Percentiles rank a stretch among this genome's conserved stretches.
Conservation (phyloP, 2,113 vertebrate genomes). For the Oryzias celebensis region DNA sequence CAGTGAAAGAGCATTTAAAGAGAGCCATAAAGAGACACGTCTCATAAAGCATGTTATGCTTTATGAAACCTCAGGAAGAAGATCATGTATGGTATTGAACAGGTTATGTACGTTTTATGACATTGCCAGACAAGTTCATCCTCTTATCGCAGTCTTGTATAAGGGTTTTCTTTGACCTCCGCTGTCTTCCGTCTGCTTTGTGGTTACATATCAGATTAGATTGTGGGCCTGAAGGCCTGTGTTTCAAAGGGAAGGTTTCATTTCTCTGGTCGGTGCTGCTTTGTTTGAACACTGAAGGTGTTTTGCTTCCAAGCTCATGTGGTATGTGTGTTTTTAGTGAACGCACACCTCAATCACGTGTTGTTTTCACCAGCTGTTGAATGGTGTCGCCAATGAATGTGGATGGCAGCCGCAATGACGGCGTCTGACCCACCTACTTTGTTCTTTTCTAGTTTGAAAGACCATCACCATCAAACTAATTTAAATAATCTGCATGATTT, state of each 20-base stretch:
- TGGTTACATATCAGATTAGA: conserved; percentile 16
- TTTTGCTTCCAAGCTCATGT: too few species aligned
- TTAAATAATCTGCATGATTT: too few species aligned
- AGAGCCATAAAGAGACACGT: conserved; percentile 11
- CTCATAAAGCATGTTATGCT: neutral
- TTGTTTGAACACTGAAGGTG: too few species aligned
- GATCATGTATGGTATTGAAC: neutral
- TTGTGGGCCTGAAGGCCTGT: neutral
- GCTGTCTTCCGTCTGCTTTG: neutral
- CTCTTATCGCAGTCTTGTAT: conserved; percentile 3
- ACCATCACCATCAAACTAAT: too few species aligned
- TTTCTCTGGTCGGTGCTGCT: neutral
- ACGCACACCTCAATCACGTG: too few species aligned
- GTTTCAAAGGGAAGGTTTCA: conserved; percentile 1
- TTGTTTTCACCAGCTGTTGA: too few species aligned
- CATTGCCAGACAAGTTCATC: neutral
- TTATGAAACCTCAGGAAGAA: neutral
- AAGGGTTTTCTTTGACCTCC: conserved; percentile 21
- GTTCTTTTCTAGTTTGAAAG: too few species aligned
- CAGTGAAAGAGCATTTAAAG: conserved; percentile 5
- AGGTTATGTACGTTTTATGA: neutral
- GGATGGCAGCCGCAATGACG: too few species aligned
- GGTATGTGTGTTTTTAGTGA: too few species aligned
- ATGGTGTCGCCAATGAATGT: too few species aligned
- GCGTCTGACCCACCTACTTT: too few species aligned